Conservation (phyloP, 2,797 vertebrate genomes). For the Xenopus petersii region DNA sequence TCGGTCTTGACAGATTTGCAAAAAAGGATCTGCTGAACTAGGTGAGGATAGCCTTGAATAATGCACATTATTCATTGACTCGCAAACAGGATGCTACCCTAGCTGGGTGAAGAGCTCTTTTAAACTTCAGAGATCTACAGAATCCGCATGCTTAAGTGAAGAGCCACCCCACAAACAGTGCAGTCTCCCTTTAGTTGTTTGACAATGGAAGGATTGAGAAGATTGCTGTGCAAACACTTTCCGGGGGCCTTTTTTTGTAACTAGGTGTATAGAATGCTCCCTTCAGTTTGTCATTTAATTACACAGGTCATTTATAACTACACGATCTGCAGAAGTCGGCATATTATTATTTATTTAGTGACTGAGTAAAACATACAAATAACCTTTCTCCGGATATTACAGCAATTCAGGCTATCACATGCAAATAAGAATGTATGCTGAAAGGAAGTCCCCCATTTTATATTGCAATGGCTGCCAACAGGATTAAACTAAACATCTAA, state of each 20-base stretch:
- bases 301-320: conserved; percentile 7
- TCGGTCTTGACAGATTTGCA: conserved; percentile 25
- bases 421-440: too few species aligned
- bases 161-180: conserved; percentile 14
- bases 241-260: conserved; percentile 16
- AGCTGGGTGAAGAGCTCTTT: conserved; percentile 23
- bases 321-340: background rate
- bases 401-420: too few species aligned
- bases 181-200: conserved; percentile 30
- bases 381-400: too few species aligned
- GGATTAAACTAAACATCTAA: too few species aligned
- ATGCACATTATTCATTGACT: conserved; percentile 42
- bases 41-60: conserved; percentile 30
- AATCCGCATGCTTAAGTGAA: conserved; percentile 8
- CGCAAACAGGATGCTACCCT: conserved; percentile 30
- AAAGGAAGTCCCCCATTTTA: too few species aligned
- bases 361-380: too few species aligned
- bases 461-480: too few species aligned
- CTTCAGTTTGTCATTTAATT: background rate
- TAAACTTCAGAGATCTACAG: conserved; percentile 37
- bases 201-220: conserved; percentile 39
- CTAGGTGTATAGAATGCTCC: conserved; percentile 12
- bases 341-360: background rate
- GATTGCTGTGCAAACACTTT: conserved; percentile 39
- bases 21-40: conserved; percentile 19